Conservation (phyloP, 1,140 invertebrate genomes). For the Meloidogyne exigua region DNA sequence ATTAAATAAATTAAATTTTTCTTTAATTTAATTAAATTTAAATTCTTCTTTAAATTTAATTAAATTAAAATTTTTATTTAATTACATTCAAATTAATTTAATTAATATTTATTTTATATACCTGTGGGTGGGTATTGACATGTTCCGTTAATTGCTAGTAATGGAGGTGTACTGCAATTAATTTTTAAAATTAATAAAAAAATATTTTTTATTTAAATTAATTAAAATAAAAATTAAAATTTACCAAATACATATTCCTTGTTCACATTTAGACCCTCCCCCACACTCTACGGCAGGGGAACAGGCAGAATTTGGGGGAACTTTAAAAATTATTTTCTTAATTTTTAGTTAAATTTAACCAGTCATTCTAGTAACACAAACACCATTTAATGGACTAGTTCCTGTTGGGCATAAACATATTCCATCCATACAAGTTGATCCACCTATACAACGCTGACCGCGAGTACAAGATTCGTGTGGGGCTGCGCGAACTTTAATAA, state of each 20-base stretch:
- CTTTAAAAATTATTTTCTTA: constrained; percentile 24
- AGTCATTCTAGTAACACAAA: constrained; percentile 51
- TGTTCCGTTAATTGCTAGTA: constrained; percentile 45
- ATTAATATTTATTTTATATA: no score
- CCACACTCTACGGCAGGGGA: constrained; percentile 49
- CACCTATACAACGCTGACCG: constrained; percentile 48
- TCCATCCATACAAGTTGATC: constrained; percentile 45
- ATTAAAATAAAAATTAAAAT: background rate
- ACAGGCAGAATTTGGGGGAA: constrained; percentile 47
- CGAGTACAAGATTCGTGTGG: constrained; percentile 38
- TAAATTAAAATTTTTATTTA: no score
- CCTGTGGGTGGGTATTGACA: constrained; percentile 53
- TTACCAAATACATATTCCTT: constrained; percentile 39
- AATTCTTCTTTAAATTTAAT: no score
- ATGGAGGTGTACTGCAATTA: constrained; percentile 27
- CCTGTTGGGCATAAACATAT: constrained; percentile 44
- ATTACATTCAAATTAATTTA: no score
- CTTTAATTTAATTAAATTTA: no score
- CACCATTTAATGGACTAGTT: constrained; percentile 39
- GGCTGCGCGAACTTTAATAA: constrained; percentile 36
- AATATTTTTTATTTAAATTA: background rate
- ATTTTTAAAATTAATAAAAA: background rate
- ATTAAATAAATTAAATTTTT: background rate
- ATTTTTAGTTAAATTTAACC: constrained; percentile 29
- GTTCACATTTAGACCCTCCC: constrained; percentile 42